Conservation (phyloP, 2,888 invertebrate genomes). For the Sinopyrophorus schimmeli region DNA sequence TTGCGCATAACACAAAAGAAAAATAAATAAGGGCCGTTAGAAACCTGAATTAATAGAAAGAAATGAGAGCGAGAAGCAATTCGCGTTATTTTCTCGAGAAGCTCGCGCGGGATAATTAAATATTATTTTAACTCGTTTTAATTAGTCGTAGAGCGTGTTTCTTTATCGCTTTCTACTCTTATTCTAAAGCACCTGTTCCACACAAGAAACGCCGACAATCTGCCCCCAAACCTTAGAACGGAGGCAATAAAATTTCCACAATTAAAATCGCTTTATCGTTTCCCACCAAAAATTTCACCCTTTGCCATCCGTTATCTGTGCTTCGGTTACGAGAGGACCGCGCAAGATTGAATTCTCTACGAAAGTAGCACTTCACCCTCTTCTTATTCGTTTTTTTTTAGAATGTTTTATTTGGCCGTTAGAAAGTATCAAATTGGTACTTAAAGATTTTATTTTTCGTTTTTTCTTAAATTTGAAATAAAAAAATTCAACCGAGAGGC, state of each 20-base stretch:
- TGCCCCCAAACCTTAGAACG: conserved; percentile 19
- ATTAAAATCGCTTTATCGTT: conserved; percentile 28
- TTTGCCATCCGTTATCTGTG: conserved; percentile 8
- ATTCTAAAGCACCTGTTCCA: conserved; percentile 28
- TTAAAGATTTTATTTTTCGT: too few relatives aligned
- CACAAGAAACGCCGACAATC: conserved; percentile 28
- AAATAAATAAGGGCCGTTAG: conserved; percentile 21
- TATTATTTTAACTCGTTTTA: conserved; percentile 42
- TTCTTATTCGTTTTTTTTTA: too few relatives aligned
- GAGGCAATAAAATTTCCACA: conserved; percentile 35
- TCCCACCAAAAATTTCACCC: conserved; percentile 13
- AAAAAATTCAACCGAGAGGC: too few relatives aligned
- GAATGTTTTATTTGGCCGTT: too few relatives aligned
- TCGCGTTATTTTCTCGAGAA: too few relatives aligned
- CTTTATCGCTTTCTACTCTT: conserved; percentile 31
- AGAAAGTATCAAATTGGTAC: too few relatives aligned
- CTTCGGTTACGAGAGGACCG: neutral
- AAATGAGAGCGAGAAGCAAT: conserved; percentile 30
- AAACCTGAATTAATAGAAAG: conserved; percentile 23
- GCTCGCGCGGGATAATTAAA: conserved; percentile 36
- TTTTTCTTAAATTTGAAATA: too few relatives aligned
- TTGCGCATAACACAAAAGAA: conserved; percentile 17
- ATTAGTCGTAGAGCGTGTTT: conserved; percentile 38
- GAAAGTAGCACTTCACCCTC: too few relatives aligned
- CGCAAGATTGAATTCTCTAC: conserved; percentile 5